phyloP scores from a whole-genome alignment of 1,140 invertebrate species.

The Zelostemma sp. region DNA sequence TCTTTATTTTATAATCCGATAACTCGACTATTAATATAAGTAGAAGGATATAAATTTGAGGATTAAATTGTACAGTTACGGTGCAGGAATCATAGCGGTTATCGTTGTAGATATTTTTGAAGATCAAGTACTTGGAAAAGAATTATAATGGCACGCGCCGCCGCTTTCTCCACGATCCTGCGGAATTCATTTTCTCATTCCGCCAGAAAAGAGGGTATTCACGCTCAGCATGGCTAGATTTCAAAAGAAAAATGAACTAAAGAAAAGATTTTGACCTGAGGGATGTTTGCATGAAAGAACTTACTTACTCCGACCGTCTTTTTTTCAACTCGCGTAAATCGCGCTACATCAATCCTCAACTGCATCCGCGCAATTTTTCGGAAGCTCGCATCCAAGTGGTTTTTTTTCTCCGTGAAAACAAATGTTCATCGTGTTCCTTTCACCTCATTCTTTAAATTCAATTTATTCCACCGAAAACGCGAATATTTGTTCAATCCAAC shows the following conservation, averaged over 20 bases:
- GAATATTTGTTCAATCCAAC: too few species aligned
- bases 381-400: too few species aligned
- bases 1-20: too few species aligned
- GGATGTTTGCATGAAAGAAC: conserved; percentile 32
- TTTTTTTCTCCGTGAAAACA: too few species aligned
- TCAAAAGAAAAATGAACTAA: conserved; percentile 28
- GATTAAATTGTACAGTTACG: background rate
- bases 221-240: conserved; percentile 17
- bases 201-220: conserved; percentile 11
- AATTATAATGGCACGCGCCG: conserved; percentile 30
- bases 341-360: too few species aligned
- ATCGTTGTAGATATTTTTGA: conserved; percentile 17
- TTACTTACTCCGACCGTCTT: background rate
- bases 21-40: too few species aligned
- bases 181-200: conserved; percentile 34
- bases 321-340: background rate
- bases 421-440: too few species aligned
- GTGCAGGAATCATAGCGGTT: conserved; percentile 19
- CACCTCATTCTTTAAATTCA: too few species aligned
- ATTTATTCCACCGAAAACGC: too few species aligned
- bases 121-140: conserved; percentile 9
- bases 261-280: conserved; percentile 15
- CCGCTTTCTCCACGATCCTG: conserved; percentile 21
- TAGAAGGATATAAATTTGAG: too few species aligned
- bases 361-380: too few species aligned